Base-by-base conservation (phyloP, 2,113 vertebrate genomes). In the Toxotes chatareus region DNA sequence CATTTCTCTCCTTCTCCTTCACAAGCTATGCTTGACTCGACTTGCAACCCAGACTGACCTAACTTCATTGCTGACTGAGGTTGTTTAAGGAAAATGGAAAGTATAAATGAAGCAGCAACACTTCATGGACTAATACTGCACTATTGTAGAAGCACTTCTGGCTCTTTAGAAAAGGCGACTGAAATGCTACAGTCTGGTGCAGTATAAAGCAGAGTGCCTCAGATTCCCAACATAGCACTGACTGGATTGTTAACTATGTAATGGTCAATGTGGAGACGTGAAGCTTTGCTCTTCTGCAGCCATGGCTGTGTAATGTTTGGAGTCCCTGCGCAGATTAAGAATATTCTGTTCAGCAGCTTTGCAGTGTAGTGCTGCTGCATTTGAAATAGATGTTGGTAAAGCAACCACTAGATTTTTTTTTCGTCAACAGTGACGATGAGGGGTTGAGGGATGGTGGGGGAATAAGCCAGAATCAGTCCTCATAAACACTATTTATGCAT, bases 41-140 rank as follows among this genome's bases (percentile, higher is more conserved):
- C 27, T 27, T 27, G 51, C 40, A 76, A 55, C 36, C 21, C 38
- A 73, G 32, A 55, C 8, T 63, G 19, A 51, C 32, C 42, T 34
- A 27, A 6, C 14, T 49, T 69, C 31, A 27, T 12, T 64, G 38
- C 31, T 3, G 11, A 66, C 21, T 83, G 38, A 69, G 56, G 11
- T 44, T 60, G 17, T 60, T 85, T 11, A 6, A 70, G 40, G 44
- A 63, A 83, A 80, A 68, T 40, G 34, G 63, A 60, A 63, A 68
- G 27, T 23, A 62, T 51, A 56, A 47, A 70, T 40, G 7, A 56
- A 67, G 56, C 38, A 40, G 34, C n/a, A 71, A 34, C 16, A 61
- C 59, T 21, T 62, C 7, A 12, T 38, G n/a, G 42, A 27, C 57
- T 38, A 64, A 55, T 12, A 80, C 1, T 19, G 38, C 3, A 0